Evolutionary conservation across 2,888 invertebrate species (phyloP), one percentile per base, ranked within the genome.

Genomic region (Ptilodon capucinus): DNA sequence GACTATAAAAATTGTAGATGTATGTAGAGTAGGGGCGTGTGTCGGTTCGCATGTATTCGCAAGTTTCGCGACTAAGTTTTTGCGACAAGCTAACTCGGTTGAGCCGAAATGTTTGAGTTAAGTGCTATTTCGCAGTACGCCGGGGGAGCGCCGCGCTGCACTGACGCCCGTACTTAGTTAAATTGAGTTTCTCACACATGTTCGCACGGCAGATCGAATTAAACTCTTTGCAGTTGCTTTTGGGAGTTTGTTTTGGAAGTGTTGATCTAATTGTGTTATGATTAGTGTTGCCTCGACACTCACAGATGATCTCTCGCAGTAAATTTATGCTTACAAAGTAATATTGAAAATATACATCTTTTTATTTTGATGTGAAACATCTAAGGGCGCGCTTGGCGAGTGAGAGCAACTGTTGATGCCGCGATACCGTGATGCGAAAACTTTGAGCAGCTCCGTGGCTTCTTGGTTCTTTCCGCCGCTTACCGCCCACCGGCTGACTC

Each of bases 11-110:
- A 62, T 64, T 51, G 9, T 2, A 2, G 1, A 9, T 14, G 28
- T 28, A n/a, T 11, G 4, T 28, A 2, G 3, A 28, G 28, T 5
- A n/a, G 11, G 13, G 3, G 39, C 21, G 8, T 7, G 39, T n/a
- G n/a, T n/a, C 17, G 13, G 14, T 14, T 6, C 23, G 48, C 48
- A 42, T 54, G 51, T 47, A 51, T 57, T 56, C 40, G 48, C 44
- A 53, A 57, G 65, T 59, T 38, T 9, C 23, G 40, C 43, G 52
- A 57, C 66, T 76, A 86, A 85, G 82, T 85, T 86, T 82, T 82
- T 83, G 80, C 79, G 84, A 86, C 83, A 83, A 73, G 76, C 74
- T 71, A 78, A 82, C 81, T 84, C 67, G 62, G 65, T 72, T 70
- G 51, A 61, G 57, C 64, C 64, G 71, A 76, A 79, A 78, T 76